These are phyloP conservation scores for Pygmarrhopalites habei DNA, from an alignment of 1,140 invertebrate genomes.

Conservation along the genomic window DNA sequence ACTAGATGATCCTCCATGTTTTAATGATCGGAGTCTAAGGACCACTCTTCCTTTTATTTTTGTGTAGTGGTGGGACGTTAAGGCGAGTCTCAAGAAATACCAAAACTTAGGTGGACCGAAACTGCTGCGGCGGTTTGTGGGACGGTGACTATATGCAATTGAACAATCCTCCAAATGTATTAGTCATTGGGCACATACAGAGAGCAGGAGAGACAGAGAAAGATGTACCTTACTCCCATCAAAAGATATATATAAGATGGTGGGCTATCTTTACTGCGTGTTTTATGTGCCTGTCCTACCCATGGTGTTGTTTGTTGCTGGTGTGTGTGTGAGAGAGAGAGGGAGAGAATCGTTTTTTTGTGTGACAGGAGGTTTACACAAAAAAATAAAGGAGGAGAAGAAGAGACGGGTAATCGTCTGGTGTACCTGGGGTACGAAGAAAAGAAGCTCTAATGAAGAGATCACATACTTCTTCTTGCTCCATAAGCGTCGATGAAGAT, in stretches of 20 bases:
- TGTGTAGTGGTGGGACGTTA: not conserved
- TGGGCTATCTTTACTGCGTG: too few species aligned
- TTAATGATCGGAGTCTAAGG: not conserved
- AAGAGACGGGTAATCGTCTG: not conserved
- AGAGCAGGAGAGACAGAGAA: too few species aligned
- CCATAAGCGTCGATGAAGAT: conserved; percentile 23
- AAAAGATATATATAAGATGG: too few species aligned
- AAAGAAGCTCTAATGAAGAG: conserved; percentile 28
- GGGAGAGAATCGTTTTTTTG: too few species aligned
- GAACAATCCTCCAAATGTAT: too few species aligned
- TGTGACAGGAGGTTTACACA: too few species aligned
- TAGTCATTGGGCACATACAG: too few species aligned
- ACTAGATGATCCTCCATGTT: not conserved
- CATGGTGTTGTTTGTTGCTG: not conserved
- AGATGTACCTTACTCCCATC: too few species aligned
- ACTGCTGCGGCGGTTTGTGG: not conserved
- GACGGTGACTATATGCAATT: not conserved
- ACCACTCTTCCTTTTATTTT: not conserved
- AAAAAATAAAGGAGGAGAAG: too few species aligned
- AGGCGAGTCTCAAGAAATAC: not conserved
- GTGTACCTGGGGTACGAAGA: conserved; percentile 12
- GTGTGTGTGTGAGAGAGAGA: not conserved
- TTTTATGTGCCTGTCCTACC: too few species aligned
- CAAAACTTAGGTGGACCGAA: conserved; percentile 6
- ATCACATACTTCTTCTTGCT: conserved; percentile 21